phyloP scores from a whole-genome alignment of 2,113 vertebrate species.

The Pseudopipra pipra region DNA sequence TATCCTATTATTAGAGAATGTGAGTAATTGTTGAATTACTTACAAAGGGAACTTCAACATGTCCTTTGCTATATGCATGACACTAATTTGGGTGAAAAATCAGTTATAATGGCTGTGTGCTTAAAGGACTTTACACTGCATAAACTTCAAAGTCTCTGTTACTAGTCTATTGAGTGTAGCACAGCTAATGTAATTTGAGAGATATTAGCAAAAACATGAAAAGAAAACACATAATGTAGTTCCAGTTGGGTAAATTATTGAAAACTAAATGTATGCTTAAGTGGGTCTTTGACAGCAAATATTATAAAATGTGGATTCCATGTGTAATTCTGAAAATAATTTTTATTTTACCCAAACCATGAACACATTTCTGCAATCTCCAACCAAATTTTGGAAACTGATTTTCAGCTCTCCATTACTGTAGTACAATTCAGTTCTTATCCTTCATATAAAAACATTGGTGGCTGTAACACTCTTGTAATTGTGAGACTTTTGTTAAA shows the following conservation, averaged over 20 bases:
- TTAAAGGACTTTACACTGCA: background rate
- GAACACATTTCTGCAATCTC: constrained; percentile 3
- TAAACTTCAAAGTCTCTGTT: background rate
- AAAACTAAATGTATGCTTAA: background rate
- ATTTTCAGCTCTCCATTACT: background rate
- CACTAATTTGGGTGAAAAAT: background rate
- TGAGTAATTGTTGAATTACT: background rate
- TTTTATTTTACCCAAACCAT: background rate
- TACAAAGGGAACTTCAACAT: background rate
- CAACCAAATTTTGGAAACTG: background rate
- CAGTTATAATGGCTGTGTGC: background rate
- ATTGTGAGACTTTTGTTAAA: background rate
- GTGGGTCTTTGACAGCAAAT: background rate
- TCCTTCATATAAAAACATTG: background rate
- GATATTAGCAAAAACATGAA: background rate
- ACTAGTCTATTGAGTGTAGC: background rate
- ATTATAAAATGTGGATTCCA: background rate
- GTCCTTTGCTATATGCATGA: background rate
- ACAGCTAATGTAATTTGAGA: background rate
- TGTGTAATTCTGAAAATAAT: background rate
- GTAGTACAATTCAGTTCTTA: background rate
- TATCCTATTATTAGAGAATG: background rate
- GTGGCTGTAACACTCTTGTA: background rate
- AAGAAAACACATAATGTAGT: background rate
- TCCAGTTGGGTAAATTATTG: background rate